Evolutionary conservation across 2,797 vertebrate genomes (phyloP).

Genomic region (Cheirogaleus major): DNA sequence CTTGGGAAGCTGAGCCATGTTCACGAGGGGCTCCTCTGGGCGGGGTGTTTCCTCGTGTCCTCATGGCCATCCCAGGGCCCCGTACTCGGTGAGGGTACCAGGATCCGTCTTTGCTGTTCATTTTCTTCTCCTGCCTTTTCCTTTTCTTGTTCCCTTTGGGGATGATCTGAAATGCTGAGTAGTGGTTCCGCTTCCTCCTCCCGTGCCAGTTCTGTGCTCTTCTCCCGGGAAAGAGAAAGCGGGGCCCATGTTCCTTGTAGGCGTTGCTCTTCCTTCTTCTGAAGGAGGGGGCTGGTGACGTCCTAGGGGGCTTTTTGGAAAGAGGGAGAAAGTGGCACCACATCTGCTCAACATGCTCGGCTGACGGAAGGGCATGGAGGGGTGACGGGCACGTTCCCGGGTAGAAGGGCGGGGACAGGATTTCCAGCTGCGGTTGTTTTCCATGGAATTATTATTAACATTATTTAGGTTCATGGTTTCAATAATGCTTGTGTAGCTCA

Average conservation of each 20-base stretch:
- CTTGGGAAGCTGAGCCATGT: background rate
- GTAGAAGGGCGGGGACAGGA: background rate
- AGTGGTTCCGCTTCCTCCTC: background rate
- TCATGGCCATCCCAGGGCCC: background rate
- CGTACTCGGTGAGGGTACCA: rapidly evolving
- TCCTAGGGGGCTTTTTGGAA: rapidly evolving
- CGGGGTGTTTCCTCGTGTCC: rapidly evolving
- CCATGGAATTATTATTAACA: rapidly evolving
- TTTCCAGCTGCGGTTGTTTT: rapidly evolving
- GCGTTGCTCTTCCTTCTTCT: background rate
- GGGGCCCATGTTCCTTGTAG: rapidly evolving
- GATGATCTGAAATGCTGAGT: background rate
- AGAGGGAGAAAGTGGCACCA: background rate
- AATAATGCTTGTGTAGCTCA: rapidly evolving
- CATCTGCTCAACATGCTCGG: background rate
- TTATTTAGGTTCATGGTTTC: rapidly evolving
- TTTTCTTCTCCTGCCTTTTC: background rate
- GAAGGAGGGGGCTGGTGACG: rapidly evolving
- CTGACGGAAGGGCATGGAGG: background rate
- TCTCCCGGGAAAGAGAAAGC: background rate
- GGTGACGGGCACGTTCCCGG: background rate
- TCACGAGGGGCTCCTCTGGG: background rate
- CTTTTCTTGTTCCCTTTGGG: background rate
- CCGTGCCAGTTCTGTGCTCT: background rate
- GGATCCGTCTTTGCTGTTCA: rapidly evolving